Base-by-base conservation (phyloP, 1,140 invertebrate species). In the Pseudobourletiella spinata region DNA sequence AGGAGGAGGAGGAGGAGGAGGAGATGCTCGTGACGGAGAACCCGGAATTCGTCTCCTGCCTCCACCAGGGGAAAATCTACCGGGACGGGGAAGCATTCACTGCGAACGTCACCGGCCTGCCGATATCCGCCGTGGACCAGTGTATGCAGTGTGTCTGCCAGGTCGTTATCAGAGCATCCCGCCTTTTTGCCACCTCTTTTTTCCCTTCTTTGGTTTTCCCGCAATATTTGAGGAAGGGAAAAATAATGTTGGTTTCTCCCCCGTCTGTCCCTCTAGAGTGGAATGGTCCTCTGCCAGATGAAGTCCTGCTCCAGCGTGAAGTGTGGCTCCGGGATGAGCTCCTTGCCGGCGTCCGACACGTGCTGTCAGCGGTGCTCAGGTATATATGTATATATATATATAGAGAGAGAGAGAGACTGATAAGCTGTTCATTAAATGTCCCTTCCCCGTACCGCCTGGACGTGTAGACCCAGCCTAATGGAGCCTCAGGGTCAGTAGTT, bases 141-240 rank as follows among this genome's bases (percentile, higher is more conserved):
- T 72, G 71, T 44, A 70, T 71, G 63, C 71, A 71, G 44, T 72
- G 71, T 52, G 51, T 64, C 11, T 72, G 71, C 59, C 65, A 72
- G 62, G 71, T 72, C 24, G 24, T n/a, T n/a, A n/a, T n/a, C n/a
- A n/a, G n/a, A n/a, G n/a, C n/a, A n/a, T n/a, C n/a, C n/a, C n/a
- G n/a, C n/a, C n/a, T n/a, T n/a, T n/a, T n/a, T n/a, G n/a, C n/a
- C n/a, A n/a, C 20, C 16, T 16, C 24, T 15, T 54, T 20, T 26
- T 15, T 29, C 32, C 22, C 16, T 30, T 8, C 18, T 20, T 22
- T 32, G 39, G 15, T 39, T 16, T 8, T 14, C 11, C 6, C 11
- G 14, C n/a, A n/a, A n/a, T n/a, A n/a, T n/a, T n/a, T n/a, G n/a
- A n/a, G n/a, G n/a, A n/a, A n/a, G n/a, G n/a, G n/a, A n/a, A n/a